Percentiles rank a stretch among this genome's conserved stretches.
Conservation (phyloP, 2,888 invertebrate species). For the Galeopsomyia nigrocyanea region DNA sequence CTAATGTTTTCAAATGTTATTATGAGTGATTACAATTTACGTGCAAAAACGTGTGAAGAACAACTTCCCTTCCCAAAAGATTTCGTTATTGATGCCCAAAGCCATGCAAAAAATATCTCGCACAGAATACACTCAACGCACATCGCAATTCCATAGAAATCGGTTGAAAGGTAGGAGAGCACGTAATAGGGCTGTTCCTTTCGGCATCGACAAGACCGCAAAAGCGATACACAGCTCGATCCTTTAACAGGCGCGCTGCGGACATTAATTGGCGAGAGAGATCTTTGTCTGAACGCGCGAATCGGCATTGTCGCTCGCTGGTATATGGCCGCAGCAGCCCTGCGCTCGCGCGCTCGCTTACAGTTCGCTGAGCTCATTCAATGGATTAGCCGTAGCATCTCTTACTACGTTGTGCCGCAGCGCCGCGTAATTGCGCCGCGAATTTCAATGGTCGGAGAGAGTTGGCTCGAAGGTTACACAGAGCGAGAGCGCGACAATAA, state of each 20-base stretch:
- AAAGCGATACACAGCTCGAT: constrained; percentile 20
- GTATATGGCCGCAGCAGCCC: constrained; percentile 59
- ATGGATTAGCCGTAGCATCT: constrained; percentile 63
- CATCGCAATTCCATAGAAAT: constrained; percentile 12
- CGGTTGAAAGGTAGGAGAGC: constrained; percentile 5
- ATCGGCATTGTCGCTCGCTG: constrained; percentile 21
- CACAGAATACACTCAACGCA: background rate
- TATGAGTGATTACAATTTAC: too few species aligned
- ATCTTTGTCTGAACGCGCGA: constrained; percentile 64
- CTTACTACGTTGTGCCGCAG: background rate
- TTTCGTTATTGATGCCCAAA: background rate
- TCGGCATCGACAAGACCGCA: constrained; percentile 34
- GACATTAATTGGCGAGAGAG: constrained; percentile 67
- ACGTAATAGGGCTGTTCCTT: constrained; percentile 1
- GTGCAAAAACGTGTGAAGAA: too few species aligned
- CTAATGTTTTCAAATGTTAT: too few species aligned
- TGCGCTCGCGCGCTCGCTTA: constrained; percentile 55
- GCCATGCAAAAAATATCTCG: background rate
- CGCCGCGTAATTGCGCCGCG: constrained; percentile 62
- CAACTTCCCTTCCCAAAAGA: background rate
- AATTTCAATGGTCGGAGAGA: constrained; percentile 58
- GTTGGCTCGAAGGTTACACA: constrained; percentile 29
- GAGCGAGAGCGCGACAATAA: background rate
- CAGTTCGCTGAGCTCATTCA: constrained; percentile 67
- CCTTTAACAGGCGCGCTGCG: constrained; percentile 57